Evolutionary conservation across 2,797 vertebrate species (phyloP), one percentile per base, ranked within the genome.

Genomic region (Mastacembelus armatus): DNA sequence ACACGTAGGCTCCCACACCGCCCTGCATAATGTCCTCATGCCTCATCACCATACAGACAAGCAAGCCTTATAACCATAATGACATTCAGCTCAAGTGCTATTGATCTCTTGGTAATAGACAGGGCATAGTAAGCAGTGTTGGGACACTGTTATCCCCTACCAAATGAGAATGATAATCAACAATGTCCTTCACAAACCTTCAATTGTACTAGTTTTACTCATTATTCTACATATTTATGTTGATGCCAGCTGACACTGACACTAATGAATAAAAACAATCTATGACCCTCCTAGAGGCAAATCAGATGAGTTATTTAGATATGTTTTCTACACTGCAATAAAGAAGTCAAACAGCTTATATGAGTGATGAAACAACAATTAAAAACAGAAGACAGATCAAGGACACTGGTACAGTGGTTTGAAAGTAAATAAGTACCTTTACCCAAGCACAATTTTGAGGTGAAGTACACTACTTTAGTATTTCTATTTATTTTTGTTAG

Each of bases 61-160:
- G 82, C 69, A 65, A 70, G 56, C 71, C 71, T 87, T 82, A 88
- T 88, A 88, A 85, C 80, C 83, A 84, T 88, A 89, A 91, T 86
- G 86, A 80, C 84, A 89, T 91, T 87, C 80, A 82, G 77, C 80
- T 87, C 80, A 82, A 88, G 83, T 84, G 80, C 81, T 87, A 88
- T 89, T 89, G 90, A 90, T 91, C 84, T 83, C 76, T 66, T 35
- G 71, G 68, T 82, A 88, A 88, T 79, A 85, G 77, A 78, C 78
- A 55, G 78, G 63, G 55, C 65, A 57, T 57, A 50, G 70, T 79
- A 66, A 70, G 84, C 38, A 68, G 71, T 60, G 44, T 62, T 38
- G 57, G 59, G 80, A 62, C 70, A 61, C 54, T 40, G 44, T 77
- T 81, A 60, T 74, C 63, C 54, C 19, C 36, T 6, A 51, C 63